These are phyloP conservation scores for Drosophila paramelanica DNA, from an alignment of 2,888 invertebrate species.

Conservation along the genomic window DNA sequence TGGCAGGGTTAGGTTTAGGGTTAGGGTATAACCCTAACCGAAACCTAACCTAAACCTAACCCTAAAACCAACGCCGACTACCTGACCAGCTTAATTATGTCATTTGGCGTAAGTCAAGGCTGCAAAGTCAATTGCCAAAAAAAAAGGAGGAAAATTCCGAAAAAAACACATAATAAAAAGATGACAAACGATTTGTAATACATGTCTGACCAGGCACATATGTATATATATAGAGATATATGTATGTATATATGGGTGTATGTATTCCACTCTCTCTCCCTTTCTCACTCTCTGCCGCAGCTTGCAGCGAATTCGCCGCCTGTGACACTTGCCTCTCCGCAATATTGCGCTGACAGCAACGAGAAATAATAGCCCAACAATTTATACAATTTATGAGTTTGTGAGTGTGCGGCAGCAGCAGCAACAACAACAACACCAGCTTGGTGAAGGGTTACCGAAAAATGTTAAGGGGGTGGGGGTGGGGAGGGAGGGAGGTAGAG, in stretches of 20 bases:
- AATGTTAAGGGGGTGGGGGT: constrained; percentile 30
- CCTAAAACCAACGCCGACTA: constrained; percentile 43
- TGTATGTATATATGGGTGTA: constrained; percentile 1
- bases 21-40: constrained; percentile 45
- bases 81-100: constrained; percentile 73
- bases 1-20: constrained; percentile 34
- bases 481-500: constrained; percentile 1
- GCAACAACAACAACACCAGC: constrained; percentile 20
- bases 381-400: constrained; percentile 80
- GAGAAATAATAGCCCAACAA: constrained; percentile 83
- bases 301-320: constrained; percentile 29
- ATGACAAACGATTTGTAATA: constrained; percentile 50
- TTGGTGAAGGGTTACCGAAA: constrained; percentile 48
- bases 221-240: background rate
- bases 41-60: constrained; percentile 52
- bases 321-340: constrained; percentile 79
- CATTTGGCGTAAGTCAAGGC: constrained; percentile 78
- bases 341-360: constrained; percentile 82
- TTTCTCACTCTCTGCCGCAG: background rate
- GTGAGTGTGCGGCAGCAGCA: constrained; percentile 58
- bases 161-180: constrained; percentile 41
- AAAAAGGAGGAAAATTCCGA: constrained; percentile 29
- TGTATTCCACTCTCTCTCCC: constrained; percentile 15
- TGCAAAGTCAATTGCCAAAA: constrained; percentile 75
- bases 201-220: constrained; percentile 44